A percentile compares a stretch with the other conserved stretches of the same genome.
Conservation (phyloP, 2,797 vertebrate species). For the Acipenser transmontanus region DNA sequence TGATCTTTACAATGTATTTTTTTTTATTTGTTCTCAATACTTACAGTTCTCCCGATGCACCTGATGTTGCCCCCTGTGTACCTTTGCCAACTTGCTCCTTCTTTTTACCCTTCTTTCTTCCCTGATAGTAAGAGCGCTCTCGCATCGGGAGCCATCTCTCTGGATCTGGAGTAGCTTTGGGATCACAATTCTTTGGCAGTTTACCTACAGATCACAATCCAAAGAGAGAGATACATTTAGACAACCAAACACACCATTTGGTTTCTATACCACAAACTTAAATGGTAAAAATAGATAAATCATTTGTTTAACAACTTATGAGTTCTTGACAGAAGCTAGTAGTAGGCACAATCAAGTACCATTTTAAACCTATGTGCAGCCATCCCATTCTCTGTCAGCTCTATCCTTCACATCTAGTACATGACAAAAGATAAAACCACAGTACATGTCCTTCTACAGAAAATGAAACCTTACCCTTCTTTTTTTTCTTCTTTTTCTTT, state of each 20-base stretch:
- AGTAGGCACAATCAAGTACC: too few species aligned
- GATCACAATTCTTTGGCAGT: conserved; percentile 90
- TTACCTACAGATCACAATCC: conserved; percentile 64
- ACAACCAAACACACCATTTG: too few species aligned
- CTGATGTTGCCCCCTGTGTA: conserved; percentile 83
- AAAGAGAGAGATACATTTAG: conserved; percentile 4
- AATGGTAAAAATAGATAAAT: too few species aligned
- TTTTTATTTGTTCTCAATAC: conserved; percentile 35
- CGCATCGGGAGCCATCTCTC: conserved; percentile 95
- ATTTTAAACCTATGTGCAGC: too few species aligned
- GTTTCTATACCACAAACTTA: too few species aligned
- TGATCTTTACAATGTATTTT: too few species aligned
- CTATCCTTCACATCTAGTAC: not conserved
- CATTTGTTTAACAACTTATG: too few species aligned
- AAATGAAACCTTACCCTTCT: conserved; percentile 70
- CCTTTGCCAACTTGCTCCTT: conserved; percentile 96
- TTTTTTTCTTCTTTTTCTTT: conserved; percentile 97
- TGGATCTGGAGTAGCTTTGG: conserved; percentile 83
- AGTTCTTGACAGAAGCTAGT: too few species aligned
- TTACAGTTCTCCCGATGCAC: conserved; percentile 83
- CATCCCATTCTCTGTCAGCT: too few species aligned
- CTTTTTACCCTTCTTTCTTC: conserved; percentile 98
- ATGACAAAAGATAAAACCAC: not conserved
- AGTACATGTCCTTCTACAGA: too few species aligned
- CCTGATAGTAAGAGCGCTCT: conserved; percentile 90